Base-by-base conservation (phyloP, 35 echinoderm and acorn worm species). In the Diadema setosum region DNA sequence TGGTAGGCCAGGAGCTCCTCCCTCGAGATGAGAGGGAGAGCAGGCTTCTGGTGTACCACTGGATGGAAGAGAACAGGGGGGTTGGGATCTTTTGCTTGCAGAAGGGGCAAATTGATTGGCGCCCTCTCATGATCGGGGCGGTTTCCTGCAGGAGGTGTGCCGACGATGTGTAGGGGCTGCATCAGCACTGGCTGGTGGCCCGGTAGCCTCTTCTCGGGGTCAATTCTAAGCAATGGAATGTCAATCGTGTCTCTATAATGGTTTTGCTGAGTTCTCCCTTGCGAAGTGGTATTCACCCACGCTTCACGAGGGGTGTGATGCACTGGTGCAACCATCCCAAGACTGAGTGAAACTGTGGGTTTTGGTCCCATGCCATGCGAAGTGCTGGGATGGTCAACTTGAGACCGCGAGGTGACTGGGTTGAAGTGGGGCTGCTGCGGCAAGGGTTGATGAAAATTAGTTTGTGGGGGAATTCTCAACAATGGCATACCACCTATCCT, bases 1-100 rank as follows among this genome's bases (percentile, higher is more conserved):
- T 86, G 42, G 60, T 44, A 86, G 7, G 83, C 83, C 21, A 86
- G 45, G 83, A 69, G 42, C 43, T 86, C 83, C 12, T 46, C 83
- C 2, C 20, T 34, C 3, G 83, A 41, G 45, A 86, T 37, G 21
- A 86, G 8, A 31, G 58, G 83, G 26, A 85, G 34, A 2, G 29
- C 36, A 15, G 39, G 39, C 20, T 76, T 32, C 2, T 25, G 33
- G 37, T n/a, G 30, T 61, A 39, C 17, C 57, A 42, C 70, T 43
- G 83, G 59, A 29, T 86, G 59, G 2, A 86, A 27, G 7, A 43
- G 40, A 44, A 0, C 40, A 24, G 37, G 83, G 17, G 40, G 83
- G 4, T 21, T 34, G 7, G 83, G 59, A 15, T 45, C 3, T 24
- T 86, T 50, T 7, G 70, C 6, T 30, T n/a, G 58, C 25, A 86